A percentile compares a stretch with the other conserved stretches of the same genome.
phyloP scores from a whole-genome alignment of 1,140 invertebrate genomes.

The Cherax quadricarinatus region DNA sequence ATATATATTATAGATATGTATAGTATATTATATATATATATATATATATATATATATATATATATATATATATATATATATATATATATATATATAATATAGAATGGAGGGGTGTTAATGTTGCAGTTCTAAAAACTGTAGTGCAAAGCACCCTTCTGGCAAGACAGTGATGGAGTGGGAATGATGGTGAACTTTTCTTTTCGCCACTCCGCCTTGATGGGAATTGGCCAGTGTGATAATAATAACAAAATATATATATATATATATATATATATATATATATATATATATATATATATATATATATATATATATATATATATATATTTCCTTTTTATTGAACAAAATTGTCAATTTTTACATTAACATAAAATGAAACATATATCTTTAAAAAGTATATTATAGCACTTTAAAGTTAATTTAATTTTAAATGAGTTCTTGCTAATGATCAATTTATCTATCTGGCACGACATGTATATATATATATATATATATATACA shows the following conservation, averaged over 20 bases:
- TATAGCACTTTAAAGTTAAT: conserved; percentile 10
- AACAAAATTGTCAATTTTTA: no score
- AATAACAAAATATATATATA: no score
- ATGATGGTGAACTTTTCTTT: not conserved
- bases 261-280: not conserved
- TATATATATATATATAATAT: not conserved
- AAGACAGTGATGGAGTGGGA: no score
- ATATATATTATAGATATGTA: no score
- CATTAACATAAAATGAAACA: no score
- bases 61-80: conserved; percentile 13
- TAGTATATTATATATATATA: conserved; percentile 13
- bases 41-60: conserved; percentile 13
- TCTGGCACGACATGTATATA: conserved; percentile 15
- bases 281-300: conserved; percentile 32
- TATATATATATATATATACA: conserved; percentile 46
- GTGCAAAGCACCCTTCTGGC: no score
- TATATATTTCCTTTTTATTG: no score
- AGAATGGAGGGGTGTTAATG: no score
- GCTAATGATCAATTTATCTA: conserved; percentile 23
- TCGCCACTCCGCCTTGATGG: not conserved
- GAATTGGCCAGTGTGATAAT: no score
- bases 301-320: conserved; percentile 34
- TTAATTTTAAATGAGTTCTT: no score
- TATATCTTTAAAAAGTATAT: no score
- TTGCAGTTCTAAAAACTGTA: no score